phyloP scores from a whole-genome alignment of 2,113 vertebrate species.

The Pontoporia blainvillei region DNA sequence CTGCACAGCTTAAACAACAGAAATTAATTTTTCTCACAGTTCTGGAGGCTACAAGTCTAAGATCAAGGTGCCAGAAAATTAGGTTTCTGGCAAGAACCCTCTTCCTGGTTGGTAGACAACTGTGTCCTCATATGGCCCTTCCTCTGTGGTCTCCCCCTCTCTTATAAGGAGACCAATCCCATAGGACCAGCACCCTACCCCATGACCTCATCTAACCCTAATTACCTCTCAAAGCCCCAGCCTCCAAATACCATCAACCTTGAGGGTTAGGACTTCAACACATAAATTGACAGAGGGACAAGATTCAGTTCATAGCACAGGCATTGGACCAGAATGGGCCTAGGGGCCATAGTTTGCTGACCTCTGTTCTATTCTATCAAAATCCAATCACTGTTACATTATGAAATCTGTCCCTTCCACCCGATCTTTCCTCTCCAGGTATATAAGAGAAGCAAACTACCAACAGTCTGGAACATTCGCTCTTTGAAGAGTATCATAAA shows the following conservation, averaged over 20 bases:
- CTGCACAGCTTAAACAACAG: neutral
- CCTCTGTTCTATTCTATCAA: neutral
- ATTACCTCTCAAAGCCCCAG: neutral
- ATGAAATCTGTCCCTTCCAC: neutral
- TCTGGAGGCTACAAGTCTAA: neutral
- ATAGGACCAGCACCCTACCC: neutral
- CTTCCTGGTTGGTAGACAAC: neutral
- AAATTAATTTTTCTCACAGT: neutral
- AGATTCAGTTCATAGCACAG: neutral
- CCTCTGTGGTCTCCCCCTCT: neutral
- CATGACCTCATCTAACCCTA: neutral
- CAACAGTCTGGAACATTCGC: neutral
- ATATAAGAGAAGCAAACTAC: neutral
- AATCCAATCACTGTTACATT: neutral
- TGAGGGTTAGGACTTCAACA: neutral
- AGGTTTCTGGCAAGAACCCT: neutral
- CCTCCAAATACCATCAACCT: neutral
- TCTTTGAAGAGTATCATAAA: neutral
- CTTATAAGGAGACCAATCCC: neutral
- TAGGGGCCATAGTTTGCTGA: neutral
- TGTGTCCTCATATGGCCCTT: neutral
- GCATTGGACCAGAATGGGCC: neutral
- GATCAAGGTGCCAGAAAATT: neutral
- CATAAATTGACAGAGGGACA: neutral
- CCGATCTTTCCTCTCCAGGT: neutral